Base-by-base conservation (phyloP, 2,888 invertebrate species). In the Drosophila melanocephala region DNA sequence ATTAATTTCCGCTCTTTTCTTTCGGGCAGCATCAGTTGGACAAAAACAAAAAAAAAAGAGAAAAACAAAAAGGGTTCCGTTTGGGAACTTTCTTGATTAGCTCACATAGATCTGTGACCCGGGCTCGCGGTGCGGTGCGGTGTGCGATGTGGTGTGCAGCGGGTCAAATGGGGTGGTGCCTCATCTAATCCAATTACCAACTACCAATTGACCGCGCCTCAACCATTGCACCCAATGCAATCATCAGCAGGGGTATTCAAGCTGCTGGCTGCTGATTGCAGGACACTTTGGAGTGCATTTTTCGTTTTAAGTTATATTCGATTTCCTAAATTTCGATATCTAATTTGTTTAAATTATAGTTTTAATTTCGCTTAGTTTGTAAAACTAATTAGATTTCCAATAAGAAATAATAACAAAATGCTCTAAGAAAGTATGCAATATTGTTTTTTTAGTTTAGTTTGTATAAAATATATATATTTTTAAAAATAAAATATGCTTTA, bases 161-260 rank as follows among this genome's bases (percentile, higher is more conserved):
- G 79, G 78, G 81, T 72, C 80, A 64, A 60, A 47, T 59, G 61
- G 75, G 74, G 81, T 77, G 58, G 75, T 28, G 44, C 47, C 52
- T 50, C 67, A 50, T 28, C 72, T 84, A 82, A 84, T 80, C 77
- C 87, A 80, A 83, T 88, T 88, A 84, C 77, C 84, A 79, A 80
- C 85, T 88, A 84, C 67, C 72, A 61, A 76, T 71, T 79, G 76
- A 75, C 76, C 67, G 67, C 53, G 69, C 63, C 52, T 42, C 37
- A 52, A 7, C n/a, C 37, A 16, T 16, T 47, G 44, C 44, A 33
- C 26, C 47, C 47, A 22, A 44, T 6, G 35, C 30, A 12, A n/a
- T 6, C 28, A 30, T 16, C 4, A 47, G 47, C 6, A 22, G 44
- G 19, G 19, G 6, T n/a, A 52, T 52, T 30, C 28, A 12, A 30